These are phyloP conservation scores for Oryzias melastigma DNA, from an alignment of 2,113 vertebrate genomes.

Conservation along the genomic window DNA sequence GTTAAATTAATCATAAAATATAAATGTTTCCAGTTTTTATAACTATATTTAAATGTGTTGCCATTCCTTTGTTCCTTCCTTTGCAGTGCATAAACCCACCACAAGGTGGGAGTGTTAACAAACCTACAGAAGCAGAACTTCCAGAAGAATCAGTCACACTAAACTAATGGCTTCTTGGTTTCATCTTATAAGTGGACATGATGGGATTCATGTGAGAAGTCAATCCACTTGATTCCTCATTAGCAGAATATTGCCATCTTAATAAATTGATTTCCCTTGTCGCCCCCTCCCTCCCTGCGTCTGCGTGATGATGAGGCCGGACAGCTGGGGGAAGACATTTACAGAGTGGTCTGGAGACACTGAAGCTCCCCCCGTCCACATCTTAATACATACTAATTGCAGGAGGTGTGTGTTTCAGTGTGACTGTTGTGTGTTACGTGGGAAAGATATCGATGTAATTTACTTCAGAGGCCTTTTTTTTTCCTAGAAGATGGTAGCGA, in stretches of 20 bases:
- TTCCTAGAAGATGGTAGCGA: conserved; percentile 59
- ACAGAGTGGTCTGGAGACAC: conserved; percentile 47
- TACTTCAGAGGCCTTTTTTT: conserved; percentile 8
- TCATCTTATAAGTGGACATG: conserved; percentile 58
- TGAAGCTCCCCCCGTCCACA: conserved; percentile 43
- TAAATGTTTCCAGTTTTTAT: no score
- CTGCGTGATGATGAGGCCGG: conserved; percentile 56
- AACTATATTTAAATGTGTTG: neutral
- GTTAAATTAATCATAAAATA: no score
- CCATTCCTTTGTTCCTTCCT: neutral
- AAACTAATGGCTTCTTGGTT: conserved; percentile 53
- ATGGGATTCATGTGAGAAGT: conserved; percentile 67
- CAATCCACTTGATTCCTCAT: conserved; percentile 70
- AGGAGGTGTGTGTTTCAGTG: conserved; percentile 30
- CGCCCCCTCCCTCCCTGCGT: conserved; percentile 43
- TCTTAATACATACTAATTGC: conserved; percentile 63
- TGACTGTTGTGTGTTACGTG: conserved; percentile 1
- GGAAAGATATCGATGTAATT: conserved; percentile 35
- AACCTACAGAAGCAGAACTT: conserved; percentile 13
- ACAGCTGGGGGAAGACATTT: conserved; percentile 66
- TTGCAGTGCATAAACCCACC: conserved; percentile 34
- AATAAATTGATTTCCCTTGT: conserved; percentile 59
- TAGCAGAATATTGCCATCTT: conserved; percentile 62
- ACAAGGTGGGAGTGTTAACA: conserved; percentile 57
- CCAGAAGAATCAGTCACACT: conserved; percentile 27